These are phyloP conservation scores for Myotis davidii DNA, from an alignment of 2,113 vertebrate genomes.

Conservation along the genomic window DNA sequence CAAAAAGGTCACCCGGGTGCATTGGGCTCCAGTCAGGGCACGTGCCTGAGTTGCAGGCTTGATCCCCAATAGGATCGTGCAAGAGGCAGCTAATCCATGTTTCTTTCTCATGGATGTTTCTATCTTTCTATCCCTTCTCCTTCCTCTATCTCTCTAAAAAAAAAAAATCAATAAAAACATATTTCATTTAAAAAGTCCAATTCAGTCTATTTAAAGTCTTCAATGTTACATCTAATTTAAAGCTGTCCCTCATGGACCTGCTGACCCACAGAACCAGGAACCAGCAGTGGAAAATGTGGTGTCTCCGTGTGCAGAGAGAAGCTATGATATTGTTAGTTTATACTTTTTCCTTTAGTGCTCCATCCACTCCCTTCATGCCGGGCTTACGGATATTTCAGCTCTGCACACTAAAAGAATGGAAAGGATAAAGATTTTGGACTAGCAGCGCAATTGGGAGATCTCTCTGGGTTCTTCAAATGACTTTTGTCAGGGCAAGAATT, in stretches of 20 bases:
- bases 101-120: no score
- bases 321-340: neutral
- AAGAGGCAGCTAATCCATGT: no score
- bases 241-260: neutral
- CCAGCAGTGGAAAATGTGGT: neutral
- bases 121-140: no score
- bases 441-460: neutral
- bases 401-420: neutral
- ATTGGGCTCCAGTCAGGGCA: no score
- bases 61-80: no score
- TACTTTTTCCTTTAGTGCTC: neutral
- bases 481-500: neutral
- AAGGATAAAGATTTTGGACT: neutral
- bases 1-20: no score
- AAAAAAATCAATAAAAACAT: no score
- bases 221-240: neutral
- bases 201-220: neutral
- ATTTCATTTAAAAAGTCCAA: neutral
- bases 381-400: neutral
- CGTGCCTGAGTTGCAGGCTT: no score
- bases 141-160: no score
- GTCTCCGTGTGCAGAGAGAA: neutral
- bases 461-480: neutral
- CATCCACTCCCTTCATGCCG: neutral
- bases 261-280: neutral